These are phyloP conservation scores for Nothoprocta pentlandii DNA, from an alignment of 2,113 vertebrate genomes.

Conservation along the genomic window DNA sequence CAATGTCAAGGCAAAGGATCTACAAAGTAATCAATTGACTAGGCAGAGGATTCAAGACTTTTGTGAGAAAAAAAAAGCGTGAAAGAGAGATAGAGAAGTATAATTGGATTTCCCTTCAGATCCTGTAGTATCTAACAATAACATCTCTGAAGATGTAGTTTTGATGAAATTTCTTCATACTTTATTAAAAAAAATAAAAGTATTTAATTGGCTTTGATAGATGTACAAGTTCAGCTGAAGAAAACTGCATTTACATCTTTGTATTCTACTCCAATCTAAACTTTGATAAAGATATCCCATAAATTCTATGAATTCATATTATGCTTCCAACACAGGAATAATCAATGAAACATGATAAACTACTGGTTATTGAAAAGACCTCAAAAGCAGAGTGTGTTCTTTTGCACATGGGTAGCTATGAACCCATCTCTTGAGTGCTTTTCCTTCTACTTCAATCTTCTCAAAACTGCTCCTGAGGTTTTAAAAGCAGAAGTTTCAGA, in stretches of 20 bases:
- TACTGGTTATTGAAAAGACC: not conserved
- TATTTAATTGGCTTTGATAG: not conserved
- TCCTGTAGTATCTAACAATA: not conserved
- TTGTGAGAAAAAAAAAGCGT: not conserved
- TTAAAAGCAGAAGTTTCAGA: not conserved
- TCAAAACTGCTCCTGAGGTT: not conserved
- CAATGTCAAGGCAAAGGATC: not conserved
- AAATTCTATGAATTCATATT: not conserved
- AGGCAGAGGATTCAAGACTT: not conserved
- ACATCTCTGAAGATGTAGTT: not conserved
- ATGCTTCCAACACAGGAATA: not conserved
- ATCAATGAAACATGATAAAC: not conserved
- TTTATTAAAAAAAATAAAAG: not conserved
- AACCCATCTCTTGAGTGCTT: accelerated
- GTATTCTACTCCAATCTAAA: not conserved
- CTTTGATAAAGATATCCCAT: not conserved
- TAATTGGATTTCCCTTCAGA: not conserved
- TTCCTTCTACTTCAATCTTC: not conserved
- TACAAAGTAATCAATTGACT: not conserved
- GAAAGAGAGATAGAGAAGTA: not conserved
- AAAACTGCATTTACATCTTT: not conserved
- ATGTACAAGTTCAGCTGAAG: not conserved
- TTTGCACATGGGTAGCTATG: not conserved
- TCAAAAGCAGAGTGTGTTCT: not conserved
- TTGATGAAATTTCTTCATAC: not conserved